Conservation (phyloP, 1,140 invertebrate genomes). For the Megathymus violae region DNA sequence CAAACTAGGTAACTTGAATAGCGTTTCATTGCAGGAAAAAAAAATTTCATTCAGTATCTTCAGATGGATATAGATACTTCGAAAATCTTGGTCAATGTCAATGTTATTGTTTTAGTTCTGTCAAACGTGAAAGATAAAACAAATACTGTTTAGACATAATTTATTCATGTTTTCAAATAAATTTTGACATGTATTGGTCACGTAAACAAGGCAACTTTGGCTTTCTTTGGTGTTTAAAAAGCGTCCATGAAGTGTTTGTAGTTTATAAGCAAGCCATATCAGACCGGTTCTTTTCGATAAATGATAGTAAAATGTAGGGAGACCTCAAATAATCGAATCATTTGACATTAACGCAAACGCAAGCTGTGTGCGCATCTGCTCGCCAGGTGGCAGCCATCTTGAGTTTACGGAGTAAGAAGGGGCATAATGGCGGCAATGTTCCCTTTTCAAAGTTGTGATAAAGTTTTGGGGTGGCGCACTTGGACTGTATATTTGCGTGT, state of each 20-base stretch:
- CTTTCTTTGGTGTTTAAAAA: background rate
- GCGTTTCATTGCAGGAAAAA: too few species aligned
- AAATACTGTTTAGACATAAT: too few species aligned
- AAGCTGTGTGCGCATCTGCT: slow-evolving; percentile 24
- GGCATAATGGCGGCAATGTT: slow-evolving; percentile 2
- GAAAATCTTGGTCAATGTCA: too few species aligned
- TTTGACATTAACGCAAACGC: slow-evolving; percentile 23
- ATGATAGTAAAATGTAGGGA: slow-evolving; percentile 4
- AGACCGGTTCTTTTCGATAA: background rate
- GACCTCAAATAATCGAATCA: slow-evolving; percentile 18
- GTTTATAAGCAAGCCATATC: background rate
- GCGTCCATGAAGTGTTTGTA: background rate
- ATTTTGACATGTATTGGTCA: too few species aligned
- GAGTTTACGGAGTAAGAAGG: background rate
- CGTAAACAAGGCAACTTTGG: background rate
- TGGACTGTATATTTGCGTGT: background rate
- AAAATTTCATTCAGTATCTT: too few species aligned
- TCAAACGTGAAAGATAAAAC: too few species aligned
- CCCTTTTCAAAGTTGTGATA: background rate
- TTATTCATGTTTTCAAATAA: too few species aligned
- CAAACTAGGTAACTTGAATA: too few species aligned
- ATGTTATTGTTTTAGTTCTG: too few species aligned
- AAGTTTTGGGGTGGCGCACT: background rate
- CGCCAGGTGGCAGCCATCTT: slow-evolving; percentile 18
- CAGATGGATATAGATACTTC: too few species aligned